Conservation (phyloP, 1,140 invertebrate genomes). For the Mercenaria mercenaria region DNA sequence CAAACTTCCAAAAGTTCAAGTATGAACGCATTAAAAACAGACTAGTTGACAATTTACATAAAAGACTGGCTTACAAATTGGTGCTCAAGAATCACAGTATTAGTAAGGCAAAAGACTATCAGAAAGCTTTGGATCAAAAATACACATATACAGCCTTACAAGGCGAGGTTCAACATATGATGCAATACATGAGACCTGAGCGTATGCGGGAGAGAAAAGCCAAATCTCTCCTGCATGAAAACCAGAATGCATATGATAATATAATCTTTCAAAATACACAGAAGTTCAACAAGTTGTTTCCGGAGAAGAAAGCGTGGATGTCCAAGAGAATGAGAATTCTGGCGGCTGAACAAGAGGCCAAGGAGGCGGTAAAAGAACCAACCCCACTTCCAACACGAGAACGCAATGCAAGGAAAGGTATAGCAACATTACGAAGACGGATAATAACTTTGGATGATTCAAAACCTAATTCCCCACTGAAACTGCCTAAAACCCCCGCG, state of each 20-base stretch:
- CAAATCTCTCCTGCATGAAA: slow-evolving; percentile 18
- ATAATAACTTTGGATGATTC: slow-evolving; percentile 56
- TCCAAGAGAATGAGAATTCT: not conserved
- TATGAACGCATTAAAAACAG: slow-evolving; percentile 8
- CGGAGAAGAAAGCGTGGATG: slow-evolving; percentile 43
- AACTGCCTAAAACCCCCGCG: not conserved
- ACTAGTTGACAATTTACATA: slow-evolving; percentile 41
- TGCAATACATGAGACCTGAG: slow-evolving; percentile 62
- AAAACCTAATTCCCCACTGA: slow-evolving; percentile 25
- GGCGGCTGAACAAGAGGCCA: not conserved
- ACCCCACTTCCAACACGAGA: not conserved
- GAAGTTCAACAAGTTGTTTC: slow-evolving; percentile 44
- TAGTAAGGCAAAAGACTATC: slow-evolving; percentile 24
- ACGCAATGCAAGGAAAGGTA: slow-evolving; percentile 3
- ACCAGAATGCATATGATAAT: slow-evolving; percentile 48
- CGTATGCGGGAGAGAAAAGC: slow-evolving; percentile 57
- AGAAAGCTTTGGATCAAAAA: slow-evolving; percentile 66
- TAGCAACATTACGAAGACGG: slow-evolving; percentile 28
- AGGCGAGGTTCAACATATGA: slow-evolving; percentile 69
- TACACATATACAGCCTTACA: slow-evolving; percentile 66
- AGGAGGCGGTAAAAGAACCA: not conserved
- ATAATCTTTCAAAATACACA: slow-evolving; percentile 10
- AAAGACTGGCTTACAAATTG: slow-evolving; percentile 64
- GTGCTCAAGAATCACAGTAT: slow-evolving; percentile 70
- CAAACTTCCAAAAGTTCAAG: not conserved